Conservation (phyloP, 2,888 invertebrate genomes). For the Laothoe populi region DNA sequence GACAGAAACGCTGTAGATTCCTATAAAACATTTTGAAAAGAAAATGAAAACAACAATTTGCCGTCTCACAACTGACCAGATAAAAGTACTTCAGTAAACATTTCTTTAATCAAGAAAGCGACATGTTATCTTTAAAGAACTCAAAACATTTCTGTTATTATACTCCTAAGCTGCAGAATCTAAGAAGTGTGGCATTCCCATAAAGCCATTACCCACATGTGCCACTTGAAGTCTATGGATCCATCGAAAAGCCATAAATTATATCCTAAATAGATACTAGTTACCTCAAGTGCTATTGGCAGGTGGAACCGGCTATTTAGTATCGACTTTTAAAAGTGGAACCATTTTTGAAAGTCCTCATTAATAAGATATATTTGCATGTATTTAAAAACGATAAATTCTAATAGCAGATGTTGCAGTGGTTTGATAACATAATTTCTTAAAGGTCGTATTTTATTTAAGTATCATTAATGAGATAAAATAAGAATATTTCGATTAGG, state of each 20-base stretch:
- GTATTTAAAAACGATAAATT: conserved; percentile 1
- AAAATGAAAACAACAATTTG: too few species aligned
- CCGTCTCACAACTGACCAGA: not conserved
- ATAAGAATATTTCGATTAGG: not conserved
- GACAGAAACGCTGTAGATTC: too few species aligned
- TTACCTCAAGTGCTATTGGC: conserved; percentile 55
- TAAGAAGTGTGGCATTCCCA: not conserved
- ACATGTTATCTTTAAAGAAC: not conserved
- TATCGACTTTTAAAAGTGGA: conserved; percentile 8
- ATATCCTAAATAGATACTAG: conserved; percentile 65
- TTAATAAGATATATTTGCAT: conserved; percentile 13
- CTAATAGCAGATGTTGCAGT: not conserved
- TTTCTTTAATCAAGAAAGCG: not conserved
- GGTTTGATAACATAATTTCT: not conserved
- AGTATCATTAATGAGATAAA: not conserved
- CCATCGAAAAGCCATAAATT: conserved; percentile 63
- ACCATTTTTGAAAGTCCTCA: not conserved
- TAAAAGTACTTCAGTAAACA: not conserved
- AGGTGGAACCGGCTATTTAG: conserved; percentile 42
- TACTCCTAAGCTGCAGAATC: not conserved
- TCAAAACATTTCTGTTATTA: not conserved
- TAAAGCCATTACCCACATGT: conserved; percentile 53
- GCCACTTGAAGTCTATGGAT: conserved; percentile 62
- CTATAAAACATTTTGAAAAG: too few species aligned
- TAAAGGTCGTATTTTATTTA: not conserved